Conservation (phyloP, 2,888 invertebrate genomes). For the Blastobasis adustella region DNA sequence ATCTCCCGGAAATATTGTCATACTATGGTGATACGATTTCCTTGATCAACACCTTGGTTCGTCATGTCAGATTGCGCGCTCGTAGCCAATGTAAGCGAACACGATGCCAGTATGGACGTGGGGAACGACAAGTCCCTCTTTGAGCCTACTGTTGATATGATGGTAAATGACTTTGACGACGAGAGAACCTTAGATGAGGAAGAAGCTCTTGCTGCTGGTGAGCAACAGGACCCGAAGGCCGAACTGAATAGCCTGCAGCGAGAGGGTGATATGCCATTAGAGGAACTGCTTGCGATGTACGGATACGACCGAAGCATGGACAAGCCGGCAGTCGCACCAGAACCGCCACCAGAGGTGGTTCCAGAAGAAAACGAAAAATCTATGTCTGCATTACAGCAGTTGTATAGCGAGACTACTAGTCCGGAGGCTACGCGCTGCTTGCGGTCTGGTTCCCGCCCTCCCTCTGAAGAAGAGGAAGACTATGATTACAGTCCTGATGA, state of each 20-base stretch:
- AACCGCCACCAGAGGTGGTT: constrained; percentile 45
- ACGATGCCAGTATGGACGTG: constrained; percentile 73
- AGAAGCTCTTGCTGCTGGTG: constrained; percentile 93
- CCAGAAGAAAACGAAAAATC: constrained; percentile 58
- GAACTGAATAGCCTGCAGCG: constrained; percentile 92
- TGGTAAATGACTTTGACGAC: constrained; percentile 98
- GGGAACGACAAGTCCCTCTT: constrained; percentile 79
- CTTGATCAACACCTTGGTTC: constrained; percentile 31
- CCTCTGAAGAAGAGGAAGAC: constrained; percentile 89
- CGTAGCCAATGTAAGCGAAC: constrained; percentile 69
- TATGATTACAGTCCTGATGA: constrained; percentile 89
- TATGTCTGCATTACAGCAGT: constrained; percentile 64
- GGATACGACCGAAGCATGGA: constrained; percentile 78
- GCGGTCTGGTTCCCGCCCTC: constrained; percentile 80
- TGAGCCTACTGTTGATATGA: constrained; percentile 96
- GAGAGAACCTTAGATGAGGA: constrained; percentile 97
- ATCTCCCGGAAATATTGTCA: constrained; percentile 30
- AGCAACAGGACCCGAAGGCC: constrained; percentile 87
- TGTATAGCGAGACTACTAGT: constrained; percentile 54
- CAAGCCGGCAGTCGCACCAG: constrained; percentile 45
- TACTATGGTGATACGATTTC: constrained; percentile 48
- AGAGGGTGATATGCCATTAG: constrained; percentile 97
- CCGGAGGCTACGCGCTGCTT: constrained; percentile 63
- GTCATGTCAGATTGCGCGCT: constrained; percentile 75
- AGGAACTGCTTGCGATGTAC: constrained; percentile 93